Base-by-base conservation (phyloP, 1,140 invertebrate species). In the Cylas formicarius region DNA sequence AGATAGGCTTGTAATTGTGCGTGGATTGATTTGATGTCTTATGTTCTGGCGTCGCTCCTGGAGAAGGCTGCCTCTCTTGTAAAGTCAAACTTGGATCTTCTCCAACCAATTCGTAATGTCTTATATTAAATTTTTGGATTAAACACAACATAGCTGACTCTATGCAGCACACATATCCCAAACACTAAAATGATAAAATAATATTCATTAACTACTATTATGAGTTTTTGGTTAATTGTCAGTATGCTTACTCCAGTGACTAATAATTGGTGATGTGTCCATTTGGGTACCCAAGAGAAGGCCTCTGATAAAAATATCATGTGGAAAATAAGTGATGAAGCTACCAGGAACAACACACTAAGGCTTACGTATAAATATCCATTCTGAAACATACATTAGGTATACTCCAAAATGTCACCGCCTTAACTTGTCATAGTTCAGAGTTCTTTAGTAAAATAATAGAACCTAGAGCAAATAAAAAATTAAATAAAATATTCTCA, bases 251-350 rank as follows among this genome's bases (percentile, higher is more conserved):
- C 64, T 34, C 64, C 64, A 33, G 64, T 65, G 14, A 66, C 52
- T 51, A 65, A 46, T 44, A 66, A 46, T 50, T 66, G 64, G 34
- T 65, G 60, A 45, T 61, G 57, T 42, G 62, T 65, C 64, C 64
- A 66, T 58, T 73, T 75, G 23, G 76, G 75, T 42, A 80, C 74
- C 73, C 72, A 77, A 18, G 69, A 66, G 58, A 78, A 80, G 52
- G 71, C 71, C 46, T 76, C 77, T 50, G 76, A 72, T 67, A 76
- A 75, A 57, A 79, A 75, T 48, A 79, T 71, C 65, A 77, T 72
- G 60, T 79, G 76, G 51, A 80, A 70, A 46, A 81, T 69, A 40
- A 81, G 63, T 27, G 77, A 77, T 51, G 78, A 78, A 55, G 75
- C 74, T 58, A 76, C 66, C 48, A 79, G 67, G 65, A 76, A 78